Percentiles rank a stretch among this genome's conserved stretches.
Conservation (phyloP, 2,113 vertebrate species). For the Saguinus imperator region DNA sequence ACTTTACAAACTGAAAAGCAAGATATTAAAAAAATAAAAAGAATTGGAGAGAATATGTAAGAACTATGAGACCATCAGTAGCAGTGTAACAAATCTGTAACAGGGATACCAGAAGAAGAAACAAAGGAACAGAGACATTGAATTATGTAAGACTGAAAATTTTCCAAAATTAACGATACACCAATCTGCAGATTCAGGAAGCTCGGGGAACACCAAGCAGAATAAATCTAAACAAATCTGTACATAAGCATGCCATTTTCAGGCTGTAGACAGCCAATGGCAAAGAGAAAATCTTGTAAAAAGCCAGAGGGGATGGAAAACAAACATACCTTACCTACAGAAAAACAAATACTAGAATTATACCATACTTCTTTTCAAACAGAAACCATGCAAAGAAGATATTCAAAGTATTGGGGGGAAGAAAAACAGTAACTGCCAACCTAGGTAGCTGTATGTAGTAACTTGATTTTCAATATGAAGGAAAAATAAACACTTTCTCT, state of each 20-base stretch:
- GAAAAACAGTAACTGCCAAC: background rate
- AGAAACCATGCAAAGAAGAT: background rate
- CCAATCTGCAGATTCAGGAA: background rate
- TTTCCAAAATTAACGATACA: background rate
- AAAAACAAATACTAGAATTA: background rate
- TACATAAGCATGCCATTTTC: background rate
- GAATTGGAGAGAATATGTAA: background rate
- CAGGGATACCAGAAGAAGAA: background rate
- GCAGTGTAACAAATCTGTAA: background rate
- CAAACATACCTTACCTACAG: background rate
- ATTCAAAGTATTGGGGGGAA: background rate
- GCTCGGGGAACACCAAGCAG: background rate
- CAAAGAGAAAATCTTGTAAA: background rate
- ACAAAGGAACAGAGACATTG: background rate
- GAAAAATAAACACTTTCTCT: background rate
- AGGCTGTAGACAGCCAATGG: background rate
- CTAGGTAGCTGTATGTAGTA: background rate
- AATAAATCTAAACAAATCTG: background rate
- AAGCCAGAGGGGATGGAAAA: background rate
- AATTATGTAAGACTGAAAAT: background rate
- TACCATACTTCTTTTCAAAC: background rate
- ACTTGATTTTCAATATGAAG: background rate
- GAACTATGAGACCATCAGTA: background rate
- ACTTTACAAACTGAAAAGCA: background rate
- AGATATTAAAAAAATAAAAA: background rate